Base-by-base conservation (phyloP, 1,140 invertebrate genomes). In the Elysia chlorotica region DNA sequence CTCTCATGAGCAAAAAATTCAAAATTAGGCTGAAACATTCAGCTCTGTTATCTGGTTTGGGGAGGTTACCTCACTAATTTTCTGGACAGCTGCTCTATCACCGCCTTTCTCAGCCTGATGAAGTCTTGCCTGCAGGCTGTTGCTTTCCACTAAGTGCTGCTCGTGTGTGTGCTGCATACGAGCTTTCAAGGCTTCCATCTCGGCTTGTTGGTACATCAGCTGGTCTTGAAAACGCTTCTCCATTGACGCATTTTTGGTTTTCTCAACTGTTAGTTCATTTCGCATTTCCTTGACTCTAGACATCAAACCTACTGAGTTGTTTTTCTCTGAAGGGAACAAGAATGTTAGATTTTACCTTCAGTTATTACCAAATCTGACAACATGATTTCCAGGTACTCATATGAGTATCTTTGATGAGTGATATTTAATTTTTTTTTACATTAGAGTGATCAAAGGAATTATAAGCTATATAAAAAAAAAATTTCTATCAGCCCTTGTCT, bases 251-350 rank as follows among this genome's bases (percentile, higher is more conserved):
- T 90, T 85, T 63, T 91, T 89, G 2, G 89, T 89, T 33, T 90
- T 89, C 79, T 94, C 93, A 0, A 87, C 81, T 70, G 90, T 91
- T n/a, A 93, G 87, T 78, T 93, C 92, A 61, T 89, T 89, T 75
- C 93, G 90, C 2, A 96, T 81, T 79, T 95, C 94, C 76, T 93
- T 92, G 21, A 95, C 83, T 59, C 85, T 77, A 38, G 70, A 78
- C 56, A 76, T 83, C 48, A 78, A 76, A 21, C 80, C 62, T 78
- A 82, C 79, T 1, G 83, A 78, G 38, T 80, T 53, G 53, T 81
- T 73, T 80, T 85, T 82, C 56, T 85, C 85, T 86, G 76, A n/a
- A 76, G 76, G 19, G 25, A 33, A 35, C n/a, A n/a, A n/a, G n/a
- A n/a, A n/a, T n/a, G n/a, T n/a, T n/a, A n/a, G n/a, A n/a, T n/a